Evolutionary conservation across 2,113 vertebrate species (phyloP).

Genomic region (Ciconia boyciana): DNA sequence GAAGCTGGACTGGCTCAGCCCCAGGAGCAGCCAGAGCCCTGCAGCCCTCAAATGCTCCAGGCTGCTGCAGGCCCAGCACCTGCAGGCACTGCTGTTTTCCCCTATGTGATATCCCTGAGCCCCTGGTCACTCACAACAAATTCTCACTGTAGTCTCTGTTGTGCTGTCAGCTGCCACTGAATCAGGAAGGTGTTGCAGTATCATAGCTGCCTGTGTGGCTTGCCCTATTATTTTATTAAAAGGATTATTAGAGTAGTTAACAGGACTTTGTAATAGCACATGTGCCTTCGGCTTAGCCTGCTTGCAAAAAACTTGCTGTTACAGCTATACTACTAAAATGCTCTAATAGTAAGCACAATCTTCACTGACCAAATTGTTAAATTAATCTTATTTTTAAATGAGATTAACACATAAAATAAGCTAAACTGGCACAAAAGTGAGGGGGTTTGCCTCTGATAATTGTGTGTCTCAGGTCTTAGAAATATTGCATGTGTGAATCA

Average conservation of each 20-base stretch:
- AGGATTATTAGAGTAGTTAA: neutral
- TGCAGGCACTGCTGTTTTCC: rapidly evolving
- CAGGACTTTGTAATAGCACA: neutral
- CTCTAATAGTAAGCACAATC: neutral
- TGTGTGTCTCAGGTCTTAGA: neutral
- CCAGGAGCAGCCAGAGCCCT: neutral
- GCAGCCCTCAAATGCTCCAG: neutral
- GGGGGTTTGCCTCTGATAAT: neutral
- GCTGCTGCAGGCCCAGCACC: rapidly evolving
- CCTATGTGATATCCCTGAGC: neutral
- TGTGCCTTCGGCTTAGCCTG: neutral
- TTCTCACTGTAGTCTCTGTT: neutral
- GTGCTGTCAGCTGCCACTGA: neutral
- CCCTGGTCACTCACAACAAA: too few relatives aligned
- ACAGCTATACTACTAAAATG: neutral
- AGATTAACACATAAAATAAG: neutral
- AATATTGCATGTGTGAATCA: neutral
- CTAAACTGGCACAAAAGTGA: neutral
- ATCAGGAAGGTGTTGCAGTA: neutral
- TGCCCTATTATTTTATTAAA: neutral
- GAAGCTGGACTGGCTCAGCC: neutral
- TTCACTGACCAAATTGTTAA: neutral
- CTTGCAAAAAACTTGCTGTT: neutral
- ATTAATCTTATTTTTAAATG: neutral
- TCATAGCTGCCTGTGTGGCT: neutral